These are phyloP conservation scores for Pelobates cultripes DNA, from an alignment of 2,797 vertebrate genomes.

Conservation along the genomic window DNA sequence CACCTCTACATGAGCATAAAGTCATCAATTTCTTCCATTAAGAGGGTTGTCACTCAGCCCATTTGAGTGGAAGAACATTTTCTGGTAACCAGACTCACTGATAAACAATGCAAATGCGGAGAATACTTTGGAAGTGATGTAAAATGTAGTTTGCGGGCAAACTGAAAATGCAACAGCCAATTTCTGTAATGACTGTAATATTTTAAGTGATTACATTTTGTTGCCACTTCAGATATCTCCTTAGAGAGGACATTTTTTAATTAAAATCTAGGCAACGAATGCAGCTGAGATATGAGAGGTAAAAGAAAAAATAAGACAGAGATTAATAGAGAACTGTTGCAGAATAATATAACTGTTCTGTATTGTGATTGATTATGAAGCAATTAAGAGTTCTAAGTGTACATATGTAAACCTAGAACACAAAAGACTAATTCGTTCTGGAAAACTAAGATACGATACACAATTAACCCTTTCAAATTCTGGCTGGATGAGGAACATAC, in stretches of 20 bases:
- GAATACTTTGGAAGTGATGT: conserved; percentile 69
- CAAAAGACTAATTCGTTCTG: neutral
- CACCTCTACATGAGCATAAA: conserved; percentile 71
- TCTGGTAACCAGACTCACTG: conserved; percentile 73
- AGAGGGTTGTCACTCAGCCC: conserved; percentile 76
- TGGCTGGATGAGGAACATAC: no score
- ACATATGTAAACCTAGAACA: conserved; percentile 14
- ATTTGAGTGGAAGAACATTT: conserved; percentile 76
- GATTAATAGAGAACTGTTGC: conserved; percentile 72
- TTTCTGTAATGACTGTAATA: conserved; percentile 80
- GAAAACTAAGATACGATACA: no score
- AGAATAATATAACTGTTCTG: conserved; percentile 66
- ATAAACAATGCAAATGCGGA: conserved; percentile 72
- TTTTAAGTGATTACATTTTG: conserved; percentile 80
- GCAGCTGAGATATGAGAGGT: conserved; percentile 72
- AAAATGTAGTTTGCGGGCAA: conserved; percentile 75
- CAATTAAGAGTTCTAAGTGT: neutral
- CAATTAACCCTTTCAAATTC: no score
- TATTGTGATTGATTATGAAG: conserved; percentile 60
- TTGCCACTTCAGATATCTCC: conserved; percentile 75
- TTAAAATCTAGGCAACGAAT: conserved; percentile 77
- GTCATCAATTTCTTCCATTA: conserved; percentile 80
- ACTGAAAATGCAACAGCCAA: conserved; percentile 77
- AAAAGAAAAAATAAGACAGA: conserved; percentile 70
- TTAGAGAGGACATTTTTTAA: conserved; percentile 76